phyloP scores from a whole-genome alignment of 1,140 invertebrate species.

The Zaprionus kolodkinae region DNA sequence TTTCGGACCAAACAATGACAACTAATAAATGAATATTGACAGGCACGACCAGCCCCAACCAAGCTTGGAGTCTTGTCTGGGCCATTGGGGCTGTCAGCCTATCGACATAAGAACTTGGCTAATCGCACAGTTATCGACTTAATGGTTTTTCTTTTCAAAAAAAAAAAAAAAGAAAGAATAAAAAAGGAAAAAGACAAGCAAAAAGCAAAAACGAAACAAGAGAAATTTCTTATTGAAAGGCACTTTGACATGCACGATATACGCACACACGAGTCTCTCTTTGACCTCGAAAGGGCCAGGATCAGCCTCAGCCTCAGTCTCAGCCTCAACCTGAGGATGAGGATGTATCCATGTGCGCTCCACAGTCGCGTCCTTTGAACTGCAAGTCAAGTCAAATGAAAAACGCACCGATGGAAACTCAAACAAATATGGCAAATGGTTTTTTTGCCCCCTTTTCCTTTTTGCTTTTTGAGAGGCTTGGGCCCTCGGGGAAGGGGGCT shows the following conservation, averaged over 20 bases:
- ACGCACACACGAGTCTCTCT: conserved; percentile 36
- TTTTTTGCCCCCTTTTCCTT: conserved; percentile 3
- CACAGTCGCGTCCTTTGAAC: conserved; percentile 61
- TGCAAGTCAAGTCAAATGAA: conserved; percentile 80
- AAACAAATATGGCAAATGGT: conserved; percentile 71
- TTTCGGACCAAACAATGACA: conserved; percentile 49
- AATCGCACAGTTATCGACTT: conserved; percentile 79
- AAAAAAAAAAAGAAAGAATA: conserved; percentile 14
- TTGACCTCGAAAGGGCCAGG: conserved; percentile 60
- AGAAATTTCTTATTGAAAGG: conserved; percentile 66
- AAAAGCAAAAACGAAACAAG: conserved; percentile 35
- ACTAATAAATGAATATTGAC: conserved; percentile 81
- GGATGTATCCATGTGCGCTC: neutral
- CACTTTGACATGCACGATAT: conserved; percentile 66
- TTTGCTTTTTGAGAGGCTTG: neutral
- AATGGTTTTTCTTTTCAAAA: conserved; percentile 65
- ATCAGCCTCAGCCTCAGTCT: conserved; percentile 21
- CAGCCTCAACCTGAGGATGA: neutral
- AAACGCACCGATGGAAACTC: conserved; percentile 64
- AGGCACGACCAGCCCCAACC: conserved; percentile 32
- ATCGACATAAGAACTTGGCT: conserved; percentile 76
- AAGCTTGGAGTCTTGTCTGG: neutral
- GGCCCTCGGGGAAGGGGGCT: neutral
- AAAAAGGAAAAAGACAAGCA: conserved; percentile 6
- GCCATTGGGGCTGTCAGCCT: conserved; percentile 39